Conservation (phyloP, 2,797 vertebrate species). For the Chaetophractus vellerosus region DNA sequence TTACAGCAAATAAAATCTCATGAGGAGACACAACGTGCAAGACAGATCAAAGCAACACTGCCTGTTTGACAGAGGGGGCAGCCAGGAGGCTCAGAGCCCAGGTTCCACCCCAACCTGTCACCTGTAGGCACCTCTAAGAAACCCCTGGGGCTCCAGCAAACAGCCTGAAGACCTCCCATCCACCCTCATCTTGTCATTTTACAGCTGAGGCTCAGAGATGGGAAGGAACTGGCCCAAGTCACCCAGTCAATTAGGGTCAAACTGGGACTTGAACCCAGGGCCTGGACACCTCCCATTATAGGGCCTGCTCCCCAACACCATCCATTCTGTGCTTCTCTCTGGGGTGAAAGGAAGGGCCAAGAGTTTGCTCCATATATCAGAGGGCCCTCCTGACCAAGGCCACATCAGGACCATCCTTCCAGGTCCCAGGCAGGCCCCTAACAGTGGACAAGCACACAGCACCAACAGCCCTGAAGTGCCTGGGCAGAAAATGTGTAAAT, state of each 20-base stretch:
- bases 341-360: neutral
- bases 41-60: neutral
- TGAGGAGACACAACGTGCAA: neutral
- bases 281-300: neutral
- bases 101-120: neutral
- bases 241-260: constrained; percentile 8
- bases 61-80: neutral
- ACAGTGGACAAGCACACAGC: neutral
- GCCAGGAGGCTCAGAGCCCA: neutral
- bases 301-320: neutral
- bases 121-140: neutral
- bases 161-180: neutral
- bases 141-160: neutral
- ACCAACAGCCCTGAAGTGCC: too few species aligned
- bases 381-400: neutral
- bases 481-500: neutral
- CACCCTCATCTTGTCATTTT: neutral
- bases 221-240: neutral
- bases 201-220: neutral
- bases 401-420: neutral
- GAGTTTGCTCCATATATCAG: neutral
- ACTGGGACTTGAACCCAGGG: neutral
- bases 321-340: neutral
- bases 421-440: neutral
- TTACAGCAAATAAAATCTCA: neutral